Percentiles rank a stretch among this genome's conserved stretches.
Conservation (phyloP, 1,140 invertebrate species). For the Yoshiicerus persimilis region DNA sequence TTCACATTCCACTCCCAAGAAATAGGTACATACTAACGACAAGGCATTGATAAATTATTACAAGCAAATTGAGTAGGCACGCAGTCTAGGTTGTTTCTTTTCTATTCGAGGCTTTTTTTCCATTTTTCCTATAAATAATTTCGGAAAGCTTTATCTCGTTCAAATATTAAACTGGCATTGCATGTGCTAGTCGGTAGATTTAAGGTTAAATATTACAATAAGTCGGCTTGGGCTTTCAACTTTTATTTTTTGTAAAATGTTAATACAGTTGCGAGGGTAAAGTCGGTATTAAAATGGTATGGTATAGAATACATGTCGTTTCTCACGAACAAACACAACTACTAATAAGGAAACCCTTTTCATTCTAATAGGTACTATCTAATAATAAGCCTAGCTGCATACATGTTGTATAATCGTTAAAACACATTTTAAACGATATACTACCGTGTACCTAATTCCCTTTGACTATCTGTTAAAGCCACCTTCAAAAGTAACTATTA, state of each 20-base stretch:
- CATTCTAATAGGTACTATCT: neutral
- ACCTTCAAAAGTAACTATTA: neutral
- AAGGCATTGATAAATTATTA: neutral
- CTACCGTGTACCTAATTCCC: neutral
- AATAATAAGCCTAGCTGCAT: neutral
- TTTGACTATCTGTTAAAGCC: neutral
- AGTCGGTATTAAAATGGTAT: neutral
- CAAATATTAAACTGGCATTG: too few species aligned
- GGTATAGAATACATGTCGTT: neutral
- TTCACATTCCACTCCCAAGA: neutral
- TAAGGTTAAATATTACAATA: neutral
- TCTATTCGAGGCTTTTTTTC: neutral
- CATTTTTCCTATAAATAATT: neutral
- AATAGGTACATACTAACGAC: neutral
- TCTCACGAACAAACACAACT: neutral
- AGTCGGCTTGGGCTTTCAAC: neutral
- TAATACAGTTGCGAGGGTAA: neutral
- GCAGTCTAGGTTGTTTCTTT: conserved; percentile 11
- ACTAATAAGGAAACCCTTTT: neutral
- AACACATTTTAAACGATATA: neutral
- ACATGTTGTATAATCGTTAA: neutral
- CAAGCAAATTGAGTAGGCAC: neutral
- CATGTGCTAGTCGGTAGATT: neutral
- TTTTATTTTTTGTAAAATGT: neutral
- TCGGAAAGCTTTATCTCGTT: too few species aligned